Evolutionary conservation across 2,113 vertebrate genomes (phyloP).

Genomic region (Syrrhaptes paradoxus): DNA sequence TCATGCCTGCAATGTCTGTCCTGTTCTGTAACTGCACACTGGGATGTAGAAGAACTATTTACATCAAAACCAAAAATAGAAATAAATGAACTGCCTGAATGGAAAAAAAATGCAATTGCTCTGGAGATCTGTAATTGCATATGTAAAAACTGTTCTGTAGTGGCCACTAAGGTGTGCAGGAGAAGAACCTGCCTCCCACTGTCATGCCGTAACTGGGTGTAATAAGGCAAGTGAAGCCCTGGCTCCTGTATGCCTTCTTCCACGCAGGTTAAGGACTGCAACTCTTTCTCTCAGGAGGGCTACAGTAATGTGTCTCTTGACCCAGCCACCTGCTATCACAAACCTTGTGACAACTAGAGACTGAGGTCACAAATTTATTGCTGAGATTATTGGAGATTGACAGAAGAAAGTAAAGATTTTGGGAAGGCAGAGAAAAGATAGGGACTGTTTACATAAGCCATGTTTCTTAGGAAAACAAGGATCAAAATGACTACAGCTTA

Average conservation of each 20-base stretch:
- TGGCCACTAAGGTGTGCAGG: neutral
- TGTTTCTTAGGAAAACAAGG: neutral
- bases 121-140: neutral
- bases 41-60: neutral
- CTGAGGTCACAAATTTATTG: neutral
- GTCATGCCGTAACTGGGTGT: neutral
- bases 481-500: neutral
- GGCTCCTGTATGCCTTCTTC: neutral
- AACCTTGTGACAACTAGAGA: neutral
- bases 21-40: neutral
- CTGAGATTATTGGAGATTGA: neutral
- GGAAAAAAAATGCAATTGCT: neutral
- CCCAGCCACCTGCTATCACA: neutral
- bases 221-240: neutral
- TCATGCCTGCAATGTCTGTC: neutral
- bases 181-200: neutral
- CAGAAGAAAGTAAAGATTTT: neutral
- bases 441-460: neutral
- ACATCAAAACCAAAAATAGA: neutral
- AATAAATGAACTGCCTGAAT: neutral
- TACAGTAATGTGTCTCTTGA: neutral
- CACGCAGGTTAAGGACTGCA: neutral
- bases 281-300: neutral
- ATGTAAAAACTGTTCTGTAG: neutral
- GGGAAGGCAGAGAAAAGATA: neutral